phyloP scores from a whole-genome alignment of 2,113 vertebrate species.

The Cichladusa arquata region DNA sequence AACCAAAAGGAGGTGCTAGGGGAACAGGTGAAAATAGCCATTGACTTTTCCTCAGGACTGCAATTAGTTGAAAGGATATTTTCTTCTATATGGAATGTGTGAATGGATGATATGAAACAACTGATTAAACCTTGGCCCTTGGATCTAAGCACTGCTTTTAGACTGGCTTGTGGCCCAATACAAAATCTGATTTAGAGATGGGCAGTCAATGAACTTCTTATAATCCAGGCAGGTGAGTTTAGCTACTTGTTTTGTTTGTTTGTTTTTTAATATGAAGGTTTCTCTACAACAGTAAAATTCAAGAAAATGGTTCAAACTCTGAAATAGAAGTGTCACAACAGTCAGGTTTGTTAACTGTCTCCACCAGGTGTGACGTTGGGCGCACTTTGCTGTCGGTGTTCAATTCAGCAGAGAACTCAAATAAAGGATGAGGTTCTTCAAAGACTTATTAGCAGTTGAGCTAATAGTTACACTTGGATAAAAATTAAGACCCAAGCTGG shows the following conservation, averaged over 20 bases:
- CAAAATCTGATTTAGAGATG: not conserved
- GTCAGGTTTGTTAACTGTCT: not conserved
- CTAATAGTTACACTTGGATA: not conserved
- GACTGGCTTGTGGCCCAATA: not conserved
- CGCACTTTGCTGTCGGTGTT: fast-evolving
- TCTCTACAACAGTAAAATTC: not conserved
- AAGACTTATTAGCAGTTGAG: not conserved
- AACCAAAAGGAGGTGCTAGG: not conserved
- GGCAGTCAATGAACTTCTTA: not conserved
- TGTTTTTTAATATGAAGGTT: not conserved
- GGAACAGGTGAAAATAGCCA: not conserved
- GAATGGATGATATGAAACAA: not conserved
- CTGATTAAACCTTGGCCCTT: not conserved
- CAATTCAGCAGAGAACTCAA: not conserved
- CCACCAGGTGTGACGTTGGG: not conserved
- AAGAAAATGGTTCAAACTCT: not conserved
- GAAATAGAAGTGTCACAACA: not conserved
- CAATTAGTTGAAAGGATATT: not conserved
- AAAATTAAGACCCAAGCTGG: not conserved
- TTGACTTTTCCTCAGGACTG: not conserved
- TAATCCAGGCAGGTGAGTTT: not conserved
- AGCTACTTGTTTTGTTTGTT: not conserved
- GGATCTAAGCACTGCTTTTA: not conserved
- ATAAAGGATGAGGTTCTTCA: not conserved
- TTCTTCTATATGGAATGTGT: fast-evolving